Conservation (phyloP, 2,888 invertebrate species). For the Epistrophe grossulariae region DNA sequence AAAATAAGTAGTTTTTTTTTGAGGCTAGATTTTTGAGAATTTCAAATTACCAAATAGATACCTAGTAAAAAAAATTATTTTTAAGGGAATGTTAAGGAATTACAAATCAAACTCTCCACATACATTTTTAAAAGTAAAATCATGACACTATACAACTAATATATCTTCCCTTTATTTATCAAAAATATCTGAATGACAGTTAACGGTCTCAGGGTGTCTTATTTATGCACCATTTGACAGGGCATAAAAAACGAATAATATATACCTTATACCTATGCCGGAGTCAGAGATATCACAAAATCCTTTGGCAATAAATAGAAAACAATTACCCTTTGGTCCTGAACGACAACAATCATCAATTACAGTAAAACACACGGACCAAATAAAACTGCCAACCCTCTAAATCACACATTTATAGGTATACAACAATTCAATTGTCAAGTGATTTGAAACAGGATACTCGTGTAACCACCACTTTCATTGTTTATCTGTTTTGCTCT, state of each 20-base stretch:
- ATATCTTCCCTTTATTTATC: background rate
- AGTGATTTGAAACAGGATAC: slow-evolving; percentile 83
- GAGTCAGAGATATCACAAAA: slow-evolving; percentile 6
- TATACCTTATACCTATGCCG: too few relatives aligned
- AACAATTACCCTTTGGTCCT: slow-evolving; percentile 69
- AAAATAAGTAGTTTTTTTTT: too few relatives aligned
- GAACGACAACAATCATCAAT: slow-evolving; percentile 72
- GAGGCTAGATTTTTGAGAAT: too few relatives aligned
- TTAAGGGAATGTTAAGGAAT: too few relatives aligned
- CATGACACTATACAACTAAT: background rate
- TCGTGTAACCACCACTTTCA: slow-evolving; percentile 81
- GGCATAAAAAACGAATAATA: slow-evolving; percentile 1
- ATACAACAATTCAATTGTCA: slow-evolving; percentile 78
- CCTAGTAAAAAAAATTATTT: too few relatives aligned
- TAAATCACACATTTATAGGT: slow-evolving; percentile 68
- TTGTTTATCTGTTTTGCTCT: slow-evolving; percentile 57
- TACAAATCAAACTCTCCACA: too few relatives aligned
- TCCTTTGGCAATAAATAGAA: slow-evolving; percentile 44
- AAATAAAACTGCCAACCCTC: slow-evolving; percentile 69
- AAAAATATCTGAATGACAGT: slow-evolving; percentile 5
- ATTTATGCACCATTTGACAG: slow-evolving; percentile 38
- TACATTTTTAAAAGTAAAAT: background rate
- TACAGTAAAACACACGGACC: slow-evolving; percentile 55
- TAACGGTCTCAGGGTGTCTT: slow-evolving; percentile 30
- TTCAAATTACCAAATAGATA: too few relatives aligned